Evolutionary conservation across 1,140 invertebrate genomes (phyloP).

Genomic region (Daktulosphaira vitifoliae): DNA sequence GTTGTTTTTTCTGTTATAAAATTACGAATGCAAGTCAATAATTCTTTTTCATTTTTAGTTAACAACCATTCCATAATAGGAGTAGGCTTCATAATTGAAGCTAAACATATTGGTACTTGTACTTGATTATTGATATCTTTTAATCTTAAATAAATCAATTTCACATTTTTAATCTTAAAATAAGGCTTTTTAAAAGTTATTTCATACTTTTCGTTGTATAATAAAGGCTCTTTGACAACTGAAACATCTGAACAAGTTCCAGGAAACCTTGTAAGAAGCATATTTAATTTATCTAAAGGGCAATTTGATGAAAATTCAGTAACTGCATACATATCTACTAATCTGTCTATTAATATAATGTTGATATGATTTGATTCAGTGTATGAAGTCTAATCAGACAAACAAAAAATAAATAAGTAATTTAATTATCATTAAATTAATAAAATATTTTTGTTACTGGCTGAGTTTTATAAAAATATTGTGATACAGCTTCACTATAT

Average conservation of each 20-base stretch:
- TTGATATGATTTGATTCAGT: constrained; percentile 6
- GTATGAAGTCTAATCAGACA: not conserved
- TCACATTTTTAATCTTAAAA: not conserved
- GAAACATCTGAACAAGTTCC: constrained; percentile 22
- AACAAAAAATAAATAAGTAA: not conserved
- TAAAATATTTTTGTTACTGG: no score
- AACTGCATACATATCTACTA: constrained; percentile 29
- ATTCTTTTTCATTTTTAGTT: constrained; percentile 16
- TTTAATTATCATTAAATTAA: no score
- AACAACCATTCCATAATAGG: constrained; percentile 23
- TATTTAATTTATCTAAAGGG: constrained; percentile 17
- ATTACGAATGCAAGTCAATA: not conserved
- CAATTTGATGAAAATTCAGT: constrained; percentile 25
- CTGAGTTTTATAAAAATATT: constrained; percentile 11
- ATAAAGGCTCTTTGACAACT: constrained; percentile 14
- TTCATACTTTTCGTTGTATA: constrained; percentile 6
- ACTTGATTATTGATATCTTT: constrained; percentile 3
- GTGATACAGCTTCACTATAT: constrained; percentile 15
- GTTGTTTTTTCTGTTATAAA: constrained; percentile 3
- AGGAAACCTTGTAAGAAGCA: constrained; percentile 17
- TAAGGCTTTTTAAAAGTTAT: no score
- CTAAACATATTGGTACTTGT: constrained; percentile 25
- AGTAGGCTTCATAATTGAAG: constrained; percentile 11
- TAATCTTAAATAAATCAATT: constrained; percentile 8
- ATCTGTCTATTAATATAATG: constrained; percentile 20